phyloP scores from a whole-genome alignment of 2,113 vertebrate species.

The Onychorhynchus coronatus region DNA sequence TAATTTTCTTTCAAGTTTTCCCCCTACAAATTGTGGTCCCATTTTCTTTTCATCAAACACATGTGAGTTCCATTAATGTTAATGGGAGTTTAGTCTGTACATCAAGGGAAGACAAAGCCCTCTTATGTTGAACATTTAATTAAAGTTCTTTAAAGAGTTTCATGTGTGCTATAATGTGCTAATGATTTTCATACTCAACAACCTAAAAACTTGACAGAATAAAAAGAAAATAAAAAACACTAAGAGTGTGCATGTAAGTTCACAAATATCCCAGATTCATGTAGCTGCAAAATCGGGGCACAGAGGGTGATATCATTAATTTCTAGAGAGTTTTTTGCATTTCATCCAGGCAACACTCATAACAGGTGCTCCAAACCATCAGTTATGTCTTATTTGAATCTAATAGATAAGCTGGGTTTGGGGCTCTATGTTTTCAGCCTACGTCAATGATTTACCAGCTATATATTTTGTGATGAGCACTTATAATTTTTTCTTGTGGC shows the following conservation, averaged over 20 bases:
- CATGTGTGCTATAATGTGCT: not conserved
- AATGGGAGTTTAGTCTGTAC: constrained; percentile 17
- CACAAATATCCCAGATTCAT: not conserved
- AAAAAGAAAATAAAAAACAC: not conserved
- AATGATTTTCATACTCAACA: constrained; percentile 19
- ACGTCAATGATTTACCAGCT: not conserved
- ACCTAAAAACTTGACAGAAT: not conserved
- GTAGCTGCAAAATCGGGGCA: not conserved
- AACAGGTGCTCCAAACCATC: not conserved
- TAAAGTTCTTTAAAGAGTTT: constrained; percentile 34
- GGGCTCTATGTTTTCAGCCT: not conserved
- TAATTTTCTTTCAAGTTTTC: not conserved
- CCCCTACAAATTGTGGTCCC: not conserved
- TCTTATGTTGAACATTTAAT: constrained; percentile 22
- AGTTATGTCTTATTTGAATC: not conserved
- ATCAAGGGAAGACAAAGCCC: not conserved
- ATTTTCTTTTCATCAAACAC: not conserved
- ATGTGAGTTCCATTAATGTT: not conserved
- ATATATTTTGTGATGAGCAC: not conserved
- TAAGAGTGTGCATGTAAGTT: not conserved
- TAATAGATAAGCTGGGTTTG: not conserved
- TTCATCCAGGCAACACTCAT: not conserved
- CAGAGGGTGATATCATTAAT: not conserved
- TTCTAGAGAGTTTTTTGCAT: not conserved
- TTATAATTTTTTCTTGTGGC: not conserved